Percentiles rank a stretch among this genome's conserved stretches.
Conservation (phyloP, 64 coral and sea anemone genomes). For the Porites lutea region DNA sequence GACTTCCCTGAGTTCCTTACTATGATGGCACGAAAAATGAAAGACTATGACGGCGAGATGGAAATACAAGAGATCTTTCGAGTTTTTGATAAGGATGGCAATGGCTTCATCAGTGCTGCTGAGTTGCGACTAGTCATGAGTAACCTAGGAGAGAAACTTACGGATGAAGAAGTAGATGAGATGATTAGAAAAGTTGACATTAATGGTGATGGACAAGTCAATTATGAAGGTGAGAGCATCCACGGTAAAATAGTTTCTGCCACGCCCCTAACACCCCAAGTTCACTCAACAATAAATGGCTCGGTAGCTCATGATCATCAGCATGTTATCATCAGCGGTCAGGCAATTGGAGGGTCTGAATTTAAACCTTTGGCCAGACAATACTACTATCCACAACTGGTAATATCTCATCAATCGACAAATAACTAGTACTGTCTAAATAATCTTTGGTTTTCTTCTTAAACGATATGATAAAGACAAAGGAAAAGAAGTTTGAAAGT, state of each 20-base stretch:
- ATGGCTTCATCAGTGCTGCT: constrained; percentile 71
- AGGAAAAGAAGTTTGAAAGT: no score
- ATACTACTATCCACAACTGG: no score
- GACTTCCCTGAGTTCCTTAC: constrained; percentile 69
- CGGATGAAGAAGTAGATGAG: constrained; percentile 71
- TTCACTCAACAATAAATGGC: no score
- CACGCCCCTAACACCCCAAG: no score
- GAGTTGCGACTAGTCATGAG: constrained; percentile 70
- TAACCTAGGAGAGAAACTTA: constrained; percentile 67
- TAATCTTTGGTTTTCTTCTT: no score
- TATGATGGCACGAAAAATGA: constrained; percentile 74
- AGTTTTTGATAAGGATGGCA: constrained; percentile 70
- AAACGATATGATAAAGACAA: no score
- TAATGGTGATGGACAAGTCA: constrained; percentile 74
- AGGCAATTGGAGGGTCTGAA: no score
- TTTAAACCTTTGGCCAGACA: no score
- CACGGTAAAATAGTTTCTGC: background rate
- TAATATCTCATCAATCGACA: no score
- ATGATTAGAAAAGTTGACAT: constrained; percentile 65
- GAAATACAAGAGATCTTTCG: constrained; percentile 61
- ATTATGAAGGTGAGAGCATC: constrained; percentile 48
- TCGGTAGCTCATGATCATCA: no score
- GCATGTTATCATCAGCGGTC: no score
- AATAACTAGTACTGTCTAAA: no score
- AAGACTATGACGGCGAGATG: constrained; percentile 48